A percentile compares a stretch with the other conserved stretches of the same genome.
phyloP scores from a whole-genome alignment of 2,797 vertebrate genomes.

The Centroberyx gerrardi region DNA sequence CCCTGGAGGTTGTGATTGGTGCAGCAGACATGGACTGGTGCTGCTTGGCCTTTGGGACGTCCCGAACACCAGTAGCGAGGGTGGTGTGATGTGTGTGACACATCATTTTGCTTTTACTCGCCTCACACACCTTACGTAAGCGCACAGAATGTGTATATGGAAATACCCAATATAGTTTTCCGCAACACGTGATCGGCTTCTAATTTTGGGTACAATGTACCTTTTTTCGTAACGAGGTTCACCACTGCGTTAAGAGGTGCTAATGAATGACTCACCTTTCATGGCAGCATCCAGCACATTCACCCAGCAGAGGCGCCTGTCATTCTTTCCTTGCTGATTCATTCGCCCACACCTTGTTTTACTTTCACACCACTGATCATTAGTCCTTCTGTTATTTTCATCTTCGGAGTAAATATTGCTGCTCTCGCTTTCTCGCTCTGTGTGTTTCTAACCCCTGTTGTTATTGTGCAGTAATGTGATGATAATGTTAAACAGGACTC shows the following conservation, averaged over 20 bases:
- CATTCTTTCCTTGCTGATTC: constrained; percentile 67
- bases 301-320: constrained; percentile 20
- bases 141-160: constrained; percentile 55
- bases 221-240: constrained; percentile 39
- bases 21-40: background rate
- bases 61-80: constrained; percentile 13
- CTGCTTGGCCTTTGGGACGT: constrained; percentile 18
- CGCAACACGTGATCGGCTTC: constrained; percentile 29
- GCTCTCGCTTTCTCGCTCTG: background rate
- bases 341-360: constrained; percentile 46
- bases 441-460: background rate
- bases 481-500: constrained; percentile 13
- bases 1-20: constrained; percentile 6
- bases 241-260: constrained; percentile 52
- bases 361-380: constrained; percentile 11
- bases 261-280: constrained; percentile 61
- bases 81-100: constrained; percentile 38
- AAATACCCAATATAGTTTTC: constrained; percentile 66
- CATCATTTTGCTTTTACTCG: constrained; percentile 25
- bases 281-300: constrained; percentile 31
- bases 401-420: background rate
- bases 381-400: constrained; percentile 31
- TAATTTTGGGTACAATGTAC: constrained; percentile 64
- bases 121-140: constrained; percentile 32
- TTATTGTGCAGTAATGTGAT: constrained; percentile 3